Percentiles rank a stretch among this genome's conserved stretches.
phyloP scores from a whole-genome alignment of 53 echinoderm and acorn worm species.

The Patiria pectinifera region DNA sequence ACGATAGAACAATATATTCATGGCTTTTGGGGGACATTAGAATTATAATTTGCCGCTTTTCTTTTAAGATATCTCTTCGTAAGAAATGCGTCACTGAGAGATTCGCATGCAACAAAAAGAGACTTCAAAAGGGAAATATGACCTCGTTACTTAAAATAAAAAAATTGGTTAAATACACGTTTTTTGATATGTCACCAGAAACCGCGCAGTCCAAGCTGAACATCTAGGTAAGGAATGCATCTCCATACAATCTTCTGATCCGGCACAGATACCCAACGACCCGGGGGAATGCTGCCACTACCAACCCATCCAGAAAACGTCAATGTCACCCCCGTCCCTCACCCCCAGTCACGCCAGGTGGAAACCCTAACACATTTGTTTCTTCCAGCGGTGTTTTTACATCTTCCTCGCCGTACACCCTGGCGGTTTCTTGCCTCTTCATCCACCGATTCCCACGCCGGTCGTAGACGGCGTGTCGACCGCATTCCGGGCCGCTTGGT shows the following conservation, averaged over 20 bases:
- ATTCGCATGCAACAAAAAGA: no score
- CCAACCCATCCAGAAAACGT: neutral
- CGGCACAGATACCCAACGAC: conserved; percentile 22
- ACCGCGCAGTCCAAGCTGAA: neutral
- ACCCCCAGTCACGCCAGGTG: conserved; percentile 46
- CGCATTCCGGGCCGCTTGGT: conserved; percentile 56
- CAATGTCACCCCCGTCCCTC: conserved; percentile 13
- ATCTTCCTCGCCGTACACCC: neutral
- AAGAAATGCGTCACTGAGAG: no score
- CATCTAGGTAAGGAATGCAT: neutral
- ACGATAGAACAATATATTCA: no score
- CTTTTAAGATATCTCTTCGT: no score
- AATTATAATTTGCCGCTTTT: no score
- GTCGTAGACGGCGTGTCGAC: conserved; percentile 65
- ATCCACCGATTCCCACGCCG: conserved; percentile 42
- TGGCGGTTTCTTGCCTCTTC: neutral
- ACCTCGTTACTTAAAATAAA: no score
- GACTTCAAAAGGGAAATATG: no score
- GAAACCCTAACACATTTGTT: conserved; percentile 49
- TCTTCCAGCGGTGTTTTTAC: neutral
- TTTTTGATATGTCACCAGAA: neutral
- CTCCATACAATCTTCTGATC: neutral
- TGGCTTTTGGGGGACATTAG: no score
- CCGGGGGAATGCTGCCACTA: conserved; percentile 1
- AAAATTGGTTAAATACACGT: neutral